A percentile compares a stretch with the other conserved stretches of the same genome.
These are phyloP conservation scores for Mastigias papua DNA, from an alignment of 30 jellyfish, hydroid and myxozoan genomes.

Conservation along the genomic window DNA sequence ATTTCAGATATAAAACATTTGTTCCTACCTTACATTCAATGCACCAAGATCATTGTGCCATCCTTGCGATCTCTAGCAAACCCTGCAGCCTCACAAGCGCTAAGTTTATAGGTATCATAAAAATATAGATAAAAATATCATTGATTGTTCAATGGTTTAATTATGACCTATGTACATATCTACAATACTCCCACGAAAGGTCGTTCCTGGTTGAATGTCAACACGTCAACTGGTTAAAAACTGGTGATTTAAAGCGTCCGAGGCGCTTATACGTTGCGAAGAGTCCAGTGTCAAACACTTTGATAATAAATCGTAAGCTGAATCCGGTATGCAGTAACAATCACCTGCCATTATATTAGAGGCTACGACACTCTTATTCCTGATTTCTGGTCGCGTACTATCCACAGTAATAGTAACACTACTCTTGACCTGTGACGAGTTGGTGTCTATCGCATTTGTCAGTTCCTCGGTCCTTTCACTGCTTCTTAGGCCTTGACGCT, in stretches of 20 bases:
- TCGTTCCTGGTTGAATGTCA: not conserved
- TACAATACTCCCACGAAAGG: not conserved
- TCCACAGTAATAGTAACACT: not conserved
- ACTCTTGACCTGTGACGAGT: not conserved
- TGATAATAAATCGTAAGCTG: conserved; percentile 83
- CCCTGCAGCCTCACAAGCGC: too few relatives aligned
- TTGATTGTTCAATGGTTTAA: too few relatives aligned
- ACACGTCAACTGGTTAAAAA: conserved; percentile 53
- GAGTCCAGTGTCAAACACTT: conserved; percentile 86
- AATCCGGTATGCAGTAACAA: conserved; percentile 84
- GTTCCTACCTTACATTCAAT: too few relatives aligned
- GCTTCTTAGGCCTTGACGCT: conserved; percentile 11
- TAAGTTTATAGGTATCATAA: too few relatives aligned
- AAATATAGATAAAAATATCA: too few relatives aligned
- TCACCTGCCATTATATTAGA: conserved; percentile 10
- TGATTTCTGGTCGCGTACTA: not conserved
- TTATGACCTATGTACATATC: too few relatives aligned
- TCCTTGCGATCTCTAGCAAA: too few relatives aligned
- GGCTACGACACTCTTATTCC: not conserved
- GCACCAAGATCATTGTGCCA: too few relatives aligned
- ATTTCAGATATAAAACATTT: too few relatives aligned
- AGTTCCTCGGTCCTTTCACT: not conserved
- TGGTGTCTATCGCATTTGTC: not conserved
- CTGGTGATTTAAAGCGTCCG: conserved; percentile 87
- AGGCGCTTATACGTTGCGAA: conserved; percentile 88